These are phyloP conservation scores for Proisotoma minuta DNA, from an alignment of 2,888 invertebrate species.

Conservation along the genomic window DNA sequence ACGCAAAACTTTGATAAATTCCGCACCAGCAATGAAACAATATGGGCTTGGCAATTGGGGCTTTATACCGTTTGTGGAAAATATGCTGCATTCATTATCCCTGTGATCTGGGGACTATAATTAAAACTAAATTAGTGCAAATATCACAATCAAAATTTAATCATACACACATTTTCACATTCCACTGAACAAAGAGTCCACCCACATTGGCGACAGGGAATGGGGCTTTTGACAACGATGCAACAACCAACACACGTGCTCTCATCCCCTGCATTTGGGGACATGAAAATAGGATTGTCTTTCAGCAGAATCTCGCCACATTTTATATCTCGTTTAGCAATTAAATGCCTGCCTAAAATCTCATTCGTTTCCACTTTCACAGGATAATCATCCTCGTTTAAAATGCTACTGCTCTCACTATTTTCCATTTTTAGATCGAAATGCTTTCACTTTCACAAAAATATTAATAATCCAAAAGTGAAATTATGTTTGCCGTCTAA, in stretches of 20 bases:
- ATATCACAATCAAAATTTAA: background rate
- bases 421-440: too few relatives aligned
- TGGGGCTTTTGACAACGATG: constrained; percentile 51
- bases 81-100: constrained; percentile 34
- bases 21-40: constrained; percentile 22
- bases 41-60: constrained; percentile 24
- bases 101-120: constrained; percentile 31
- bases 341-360: constrained; percentile 62
- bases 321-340: constrained; percentile 65
- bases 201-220: constrained; percentile 53
- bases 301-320: constrained; percentile 66
- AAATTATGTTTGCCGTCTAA: too few relatives aligned
- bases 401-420: too few relatives aligned
- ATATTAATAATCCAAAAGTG: too few relatives aligned
- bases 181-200: constrained; percentile 65
- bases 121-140: too few relatives aligned
- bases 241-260: constrained; percentile 74
- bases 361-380: constrained; percentile 58
- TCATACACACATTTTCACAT: constrained; percentile 56
- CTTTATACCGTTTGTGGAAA: constrained; percentile 26
- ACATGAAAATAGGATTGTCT: constrained; percentile 68
- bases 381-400: too few relatives aligned
- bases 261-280: constrained; percentile 63
- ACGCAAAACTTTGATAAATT: constrained; percentile 37
- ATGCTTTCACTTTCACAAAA: too few relatives aligned